These are phyloP conservation scores for Muricea muricata DNA, from an alignment of 92 coral and sea anemone genomes.

Conservation along the genomic window DNA sequence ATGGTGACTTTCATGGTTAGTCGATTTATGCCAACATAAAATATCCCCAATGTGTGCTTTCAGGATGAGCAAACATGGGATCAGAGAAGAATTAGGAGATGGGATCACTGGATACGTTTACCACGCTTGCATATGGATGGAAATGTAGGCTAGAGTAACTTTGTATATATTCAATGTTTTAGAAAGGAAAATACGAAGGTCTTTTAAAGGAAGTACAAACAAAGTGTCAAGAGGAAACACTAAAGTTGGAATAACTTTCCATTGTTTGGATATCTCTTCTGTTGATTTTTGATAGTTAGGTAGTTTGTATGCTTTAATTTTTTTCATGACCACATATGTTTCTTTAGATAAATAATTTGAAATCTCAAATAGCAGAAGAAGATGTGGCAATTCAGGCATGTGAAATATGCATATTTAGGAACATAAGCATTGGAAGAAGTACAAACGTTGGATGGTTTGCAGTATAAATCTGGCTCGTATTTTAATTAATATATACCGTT, in stretches of 20 bases:
- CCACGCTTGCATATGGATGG: too few relatives aligned
- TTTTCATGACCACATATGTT: neutral
- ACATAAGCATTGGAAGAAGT: too few relatives aligned
- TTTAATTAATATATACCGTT: neutral
- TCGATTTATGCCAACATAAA: too few relatives aligned
- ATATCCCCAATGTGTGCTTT: too few relatives aligned
- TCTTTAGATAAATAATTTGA: constrained; percentile 74
- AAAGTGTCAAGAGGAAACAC: constrained; percentile 96
- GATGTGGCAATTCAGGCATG: constrained; percentile 76
- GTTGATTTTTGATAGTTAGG: neutral
- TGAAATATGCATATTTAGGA: neutral
- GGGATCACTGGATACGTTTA: too few relatives aligned
- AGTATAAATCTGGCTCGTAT: too few relatives aligned
- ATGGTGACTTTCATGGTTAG: too few relatives aligned
- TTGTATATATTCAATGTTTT: neutral
- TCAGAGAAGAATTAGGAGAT: too few relatives aligned
- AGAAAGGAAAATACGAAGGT: constrained; percentile 94
- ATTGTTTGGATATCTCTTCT: neutral
- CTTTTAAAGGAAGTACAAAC: constrained; percentile 83
- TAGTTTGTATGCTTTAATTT: neutral
- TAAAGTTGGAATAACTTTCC: constrained; percentile 63
- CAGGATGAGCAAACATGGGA: too few relatives aligned
- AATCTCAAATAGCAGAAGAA: constrained; percentile 67
- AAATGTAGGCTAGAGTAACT: neutral
- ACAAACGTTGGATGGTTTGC: too few relatives aligned